These are phyloP conservation scores for Tribolium madens DNA, from an alignment of 1,140 invertebrate species.

Conservation along the genomic window DNA sequence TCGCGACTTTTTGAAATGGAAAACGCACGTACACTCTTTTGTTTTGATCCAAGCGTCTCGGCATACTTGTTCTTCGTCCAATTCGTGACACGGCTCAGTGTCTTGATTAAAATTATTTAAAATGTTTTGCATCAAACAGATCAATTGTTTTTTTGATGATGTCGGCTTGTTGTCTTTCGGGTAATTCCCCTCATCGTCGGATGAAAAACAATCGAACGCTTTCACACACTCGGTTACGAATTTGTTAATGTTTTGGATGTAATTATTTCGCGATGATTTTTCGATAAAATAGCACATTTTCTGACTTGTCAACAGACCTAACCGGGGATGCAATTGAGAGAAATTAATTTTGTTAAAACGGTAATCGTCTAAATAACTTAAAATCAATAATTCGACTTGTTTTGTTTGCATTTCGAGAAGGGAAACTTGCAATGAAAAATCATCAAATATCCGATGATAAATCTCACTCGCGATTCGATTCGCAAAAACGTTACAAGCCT, in stretches of 20 bases:
- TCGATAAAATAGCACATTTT: conserved; percentile 56
- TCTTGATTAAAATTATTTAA: conserved; percentile 49
- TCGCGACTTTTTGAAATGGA: conserved; percentile 63
- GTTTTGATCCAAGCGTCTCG: conserved; percentile 68
- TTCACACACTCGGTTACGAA: conserved; percentile 56
- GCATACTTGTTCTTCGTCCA: conserved; percentile 67
- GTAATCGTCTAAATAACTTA: conserved; percentile 75
- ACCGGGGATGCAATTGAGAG: conserved; percentile 72
- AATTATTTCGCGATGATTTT: conserved; percentile 32
- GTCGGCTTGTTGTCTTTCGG: conserved; percentile 56
- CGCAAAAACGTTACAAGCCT: conserved; percentile 76
- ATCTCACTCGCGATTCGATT: conserved; percentile 72
- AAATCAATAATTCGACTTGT: conserved; percentile 74
- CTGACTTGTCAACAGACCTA: conserved; percentile 72
- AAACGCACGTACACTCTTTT: conserved; percentile 65
- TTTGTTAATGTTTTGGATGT: conserved; percentile 20
- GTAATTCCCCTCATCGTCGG: conserved; percentile 63
- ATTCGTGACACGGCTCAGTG: conserved; percentile 27
- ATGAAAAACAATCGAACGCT: conserved; percentile 66
- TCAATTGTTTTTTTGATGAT: conserved; percentile 59
- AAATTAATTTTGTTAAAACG: conserved; percentile 73
- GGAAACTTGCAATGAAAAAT: conserved; percentile 54
- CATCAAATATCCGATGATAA: conserved; percentile 58
- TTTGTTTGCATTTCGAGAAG: conserved; percentile 72
- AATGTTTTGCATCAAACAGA: conserved; percentile 57